These are phyloP conservation scores for Neelides folsomi DNA, from an alignment of 2,888 invertebrate species.

Conservation along the genomic window DNA sequence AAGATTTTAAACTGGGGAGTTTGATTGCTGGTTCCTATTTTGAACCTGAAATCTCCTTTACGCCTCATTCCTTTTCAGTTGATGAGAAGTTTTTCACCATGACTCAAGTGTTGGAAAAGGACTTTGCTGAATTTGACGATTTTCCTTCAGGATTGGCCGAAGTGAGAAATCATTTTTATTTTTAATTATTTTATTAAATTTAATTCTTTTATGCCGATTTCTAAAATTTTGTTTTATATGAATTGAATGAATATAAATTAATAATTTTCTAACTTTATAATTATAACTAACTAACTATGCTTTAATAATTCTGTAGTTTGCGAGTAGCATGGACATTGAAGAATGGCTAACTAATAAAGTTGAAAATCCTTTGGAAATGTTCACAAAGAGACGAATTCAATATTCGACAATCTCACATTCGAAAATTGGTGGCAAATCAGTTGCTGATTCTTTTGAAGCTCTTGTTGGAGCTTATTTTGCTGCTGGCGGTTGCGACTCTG, in stretches of 20 bases:
- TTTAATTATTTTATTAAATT: no score
- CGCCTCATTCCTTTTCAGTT: slow-evolving; percentile 61
- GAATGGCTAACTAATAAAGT: no score
- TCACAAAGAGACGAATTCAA: no score
- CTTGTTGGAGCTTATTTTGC: slow-evolving; percentile 64
- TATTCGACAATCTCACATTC: background rate
- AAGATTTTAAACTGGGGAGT: slow-evolving; percentile 12
- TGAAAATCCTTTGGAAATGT: no score
- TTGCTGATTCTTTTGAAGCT: slow-evolving; percentile 76
- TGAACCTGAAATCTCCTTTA: slow-evolving; percentile 55
- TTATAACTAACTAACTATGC: no score
- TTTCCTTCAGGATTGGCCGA: background rate
- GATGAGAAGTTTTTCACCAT: slow-evolving; percentile 36
- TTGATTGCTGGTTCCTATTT: slow-evolving; percentile 42
- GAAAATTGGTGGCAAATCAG: slow-evolving; percentile 42
- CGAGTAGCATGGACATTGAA: no score
- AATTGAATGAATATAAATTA: no score
- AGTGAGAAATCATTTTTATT: no score
- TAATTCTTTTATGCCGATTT: no score
- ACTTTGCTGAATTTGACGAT: background rate
- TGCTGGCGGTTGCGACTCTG: slow-evolving; percentile 43
- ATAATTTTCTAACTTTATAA: no score
- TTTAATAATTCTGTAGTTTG: no score
- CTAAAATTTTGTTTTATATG: no score
- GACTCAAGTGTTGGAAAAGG: background rate